phyloP scores from a whole-genome alignment of 2,888 invertebrate species.

The Xanthorhoe spadicearia region DNA sequence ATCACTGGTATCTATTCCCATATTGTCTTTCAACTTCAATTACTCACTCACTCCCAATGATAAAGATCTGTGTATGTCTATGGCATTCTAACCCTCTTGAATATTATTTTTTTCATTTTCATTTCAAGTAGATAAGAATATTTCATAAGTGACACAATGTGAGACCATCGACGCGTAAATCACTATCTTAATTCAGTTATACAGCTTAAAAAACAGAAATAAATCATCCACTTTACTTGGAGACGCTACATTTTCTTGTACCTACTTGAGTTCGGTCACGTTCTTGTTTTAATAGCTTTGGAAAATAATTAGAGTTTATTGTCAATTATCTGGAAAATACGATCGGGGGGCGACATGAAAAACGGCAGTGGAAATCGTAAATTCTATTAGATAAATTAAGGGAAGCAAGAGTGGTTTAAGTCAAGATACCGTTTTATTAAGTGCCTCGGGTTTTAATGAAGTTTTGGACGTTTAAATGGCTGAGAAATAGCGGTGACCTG shows the following conservation, averaged over 20 bases:
- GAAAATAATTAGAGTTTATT: slow-evolving; percentile 16
- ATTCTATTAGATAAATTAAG: slow-evolving; percentile 2
- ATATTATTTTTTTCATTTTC: too few relatives aligned
- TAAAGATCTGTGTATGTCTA: too few relatives aligned
- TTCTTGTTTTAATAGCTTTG: slow-evolving; percentile 14
- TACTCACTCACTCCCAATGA: too few relatives aligned
- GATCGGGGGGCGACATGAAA: slow-evolving; percentile 2
- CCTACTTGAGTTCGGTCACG: slow-evolving; percentile 8
- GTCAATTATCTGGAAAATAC: slow-evolving; percentile 14
- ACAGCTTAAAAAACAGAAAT: not conserved
- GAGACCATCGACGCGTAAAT: too few relatives aligned
- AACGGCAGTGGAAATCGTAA: not conserved
- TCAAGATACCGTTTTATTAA: slow-evolving; percentile 10
- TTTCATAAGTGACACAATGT: too few relatives aligned
- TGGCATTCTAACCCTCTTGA: too few relatives aligned
- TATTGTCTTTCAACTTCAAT: too few relatives aligned
- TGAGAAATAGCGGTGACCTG: too few relatives aligned
- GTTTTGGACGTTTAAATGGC: too few relatives aligned
- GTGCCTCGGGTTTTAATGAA: not conserved
- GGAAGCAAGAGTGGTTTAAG: not conserved
- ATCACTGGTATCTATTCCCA: too few relatives aligned
- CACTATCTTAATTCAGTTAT: too few relatives aligned
- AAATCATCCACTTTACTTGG: not conserved
- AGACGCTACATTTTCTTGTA: not conserved
- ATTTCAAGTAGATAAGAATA: too few relatives aligned